Evolutionary conservation across 1,140 invertebrate genomes (phyloP).

Genomic region (Cydia fagiglandana): DNA sequence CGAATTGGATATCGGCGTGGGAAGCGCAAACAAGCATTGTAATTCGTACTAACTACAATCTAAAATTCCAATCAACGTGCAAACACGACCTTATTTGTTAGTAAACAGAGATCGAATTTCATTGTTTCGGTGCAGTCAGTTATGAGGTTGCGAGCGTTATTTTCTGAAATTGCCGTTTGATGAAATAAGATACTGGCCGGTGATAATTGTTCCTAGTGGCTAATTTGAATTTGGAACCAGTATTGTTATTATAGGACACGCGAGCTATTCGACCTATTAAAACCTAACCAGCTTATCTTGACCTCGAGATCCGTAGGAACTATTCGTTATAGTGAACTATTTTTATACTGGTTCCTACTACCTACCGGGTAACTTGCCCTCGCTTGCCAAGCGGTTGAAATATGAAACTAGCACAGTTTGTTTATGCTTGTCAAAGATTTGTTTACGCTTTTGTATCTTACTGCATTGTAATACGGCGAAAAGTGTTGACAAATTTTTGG

Average conservation of each 20-base stretch:
- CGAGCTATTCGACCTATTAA: neutral
- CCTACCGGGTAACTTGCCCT: neutral
- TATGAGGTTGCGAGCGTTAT: neutral
- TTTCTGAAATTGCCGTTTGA: slow-evolving; percentile 15
- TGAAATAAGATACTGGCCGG: slow-evolving; percentile 29
- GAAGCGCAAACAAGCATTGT: slow-evolving; percentile 15
- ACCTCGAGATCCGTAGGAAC: neutral
- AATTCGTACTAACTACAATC: neutral
- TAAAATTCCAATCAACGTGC: neutral
- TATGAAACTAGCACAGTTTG: neutral
- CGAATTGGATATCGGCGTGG: slow-evolving; percentile 27
- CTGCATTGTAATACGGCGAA: too few relatives aligned
- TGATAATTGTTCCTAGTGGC: slow-evolving; percentile 28
- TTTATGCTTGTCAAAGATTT: neutral
- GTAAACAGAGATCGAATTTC: neutral
- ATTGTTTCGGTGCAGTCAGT: neutral
- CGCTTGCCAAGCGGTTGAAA: neutral
- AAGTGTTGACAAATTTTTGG: too few relatives aligned
- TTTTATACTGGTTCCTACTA: neutral
- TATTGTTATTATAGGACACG: neutral
- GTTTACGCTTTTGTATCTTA: neutral
- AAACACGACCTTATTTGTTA: neutral
- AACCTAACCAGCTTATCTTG: neutral
- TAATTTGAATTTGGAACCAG: slow-evolving; percentile 29
- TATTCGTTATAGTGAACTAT: neutral